Conservation (phyloP, 2,797 vertebrate species). For the Chelon labrosus region DNA sequence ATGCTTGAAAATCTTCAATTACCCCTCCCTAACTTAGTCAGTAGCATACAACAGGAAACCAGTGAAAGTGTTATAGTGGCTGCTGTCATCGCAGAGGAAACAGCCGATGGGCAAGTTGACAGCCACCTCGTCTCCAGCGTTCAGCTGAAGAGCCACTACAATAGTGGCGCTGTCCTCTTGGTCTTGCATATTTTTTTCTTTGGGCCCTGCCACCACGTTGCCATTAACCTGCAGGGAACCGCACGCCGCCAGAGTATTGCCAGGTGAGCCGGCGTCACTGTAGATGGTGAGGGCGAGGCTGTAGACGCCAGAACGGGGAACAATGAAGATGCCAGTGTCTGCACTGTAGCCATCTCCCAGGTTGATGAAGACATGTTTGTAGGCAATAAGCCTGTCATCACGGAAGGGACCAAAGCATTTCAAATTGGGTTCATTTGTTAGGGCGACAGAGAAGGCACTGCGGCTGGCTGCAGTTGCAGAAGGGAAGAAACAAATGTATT, state of each 20-base stretch:
- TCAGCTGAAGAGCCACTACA: constrained; percentile 62
- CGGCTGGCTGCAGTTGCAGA: constrained; percentile 67
- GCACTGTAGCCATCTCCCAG: constrained; percentile 65
- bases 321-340: constrained; percentile 68
- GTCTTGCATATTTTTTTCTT: constrained; percentile 69
- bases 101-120: constrained; percentile 65
- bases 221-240: constrained; percentile 67
- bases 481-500: not conserved
- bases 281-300: constrained; percentile 75
- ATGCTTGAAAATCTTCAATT: not conserved
- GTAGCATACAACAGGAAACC: constrained; percentile 83
- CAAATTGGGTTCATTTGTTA: constrained; percentile 34
- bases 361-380: constrained; percentile 74
- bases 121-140: constrained; percentile 64
- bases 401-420: constrained; percentile 52
- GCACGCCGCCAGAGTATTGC: constrained; percentile 31
- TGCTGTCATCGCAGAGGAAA: constrained; percentile 71
- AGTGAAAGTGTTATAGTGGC: constrained; percentile 82
- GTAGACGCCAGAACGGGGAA: constrained; percentile 78
- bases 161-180: constrained; percentile 74
- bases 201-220: not conserved
- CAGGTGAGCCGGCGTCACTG: constrained; percentile 20
- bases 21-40: constrained; percentile 24
- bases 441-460: constrained; percentile 81
- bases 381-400: constrained; percentile 28